A percentile compares a stretch with the other conserved stretches of the same genome.
These are phyloP conservation scores for Cacoxenus indagator DNA, from an alignment of 2,888 invertebrate genomes.

Conservation along the genomic window DNA sequence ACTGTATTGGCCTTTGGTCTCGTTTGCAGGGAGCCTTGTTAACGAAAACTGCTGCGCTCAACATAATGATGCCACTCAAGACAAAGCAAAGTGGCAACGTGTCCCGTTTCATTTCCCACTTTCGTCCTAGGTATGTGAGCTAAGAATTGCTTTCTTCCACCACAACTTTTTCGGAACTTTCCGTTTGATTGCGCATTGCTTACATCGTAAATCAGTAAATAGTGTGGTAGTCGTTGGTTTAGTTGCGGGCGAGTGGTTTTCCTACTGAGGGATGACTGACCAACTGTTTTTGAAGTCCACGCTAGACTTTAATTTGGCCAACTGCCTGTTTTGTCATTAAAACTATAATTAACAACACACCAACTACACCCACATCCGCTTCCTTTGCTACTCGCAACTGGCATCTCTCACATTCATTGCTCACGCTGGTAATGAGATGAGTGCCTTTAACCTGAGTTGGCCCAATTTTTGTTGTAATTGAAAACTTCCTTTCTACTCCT, in stretches of 20 bases:
- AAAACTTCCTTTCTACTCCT: no score
- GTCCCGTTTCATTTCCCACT: neutral
- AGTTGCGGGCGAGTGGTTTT: conserved; percentile 6
- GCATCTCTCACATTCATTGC: no score
- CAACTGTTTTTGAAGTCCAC: neutral
- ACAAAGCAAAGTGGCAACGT: neutral
- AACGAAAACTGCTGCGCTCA: neutral
- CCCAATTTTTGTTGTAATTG: neutral
- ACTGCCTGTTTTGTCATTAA: neutral
- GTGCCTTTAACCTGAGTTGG: conserved; percentile 23
- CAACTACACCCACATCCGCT: no score
- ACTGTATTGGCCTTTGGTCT: neutral
- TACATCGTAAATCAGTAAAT: conserved; percentile 52
- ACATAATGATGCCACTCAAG: conserved; percentile 9
- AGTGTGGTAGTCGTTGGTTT: conserved; percentile 50
- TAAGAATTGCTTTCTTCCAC: neutral
- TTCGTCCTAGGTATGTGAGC: neutral
- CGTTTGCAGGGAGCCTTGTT: neutral
- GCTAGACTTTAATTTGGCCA: neutral
- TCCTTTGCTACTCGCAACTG: no score
- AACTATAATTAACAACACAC: neutral
- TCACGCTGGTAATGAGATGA: no score
- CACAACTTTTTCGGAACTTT: neutral
- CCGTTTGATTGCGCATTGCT: neutral
- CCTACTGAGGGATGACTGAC: neutral